These are phyloP conservation scores for Moxostoma hubbsi DNA, from an alignment of 2,797 vertebrate genomes.

Conservation along the genomic window DNA sequence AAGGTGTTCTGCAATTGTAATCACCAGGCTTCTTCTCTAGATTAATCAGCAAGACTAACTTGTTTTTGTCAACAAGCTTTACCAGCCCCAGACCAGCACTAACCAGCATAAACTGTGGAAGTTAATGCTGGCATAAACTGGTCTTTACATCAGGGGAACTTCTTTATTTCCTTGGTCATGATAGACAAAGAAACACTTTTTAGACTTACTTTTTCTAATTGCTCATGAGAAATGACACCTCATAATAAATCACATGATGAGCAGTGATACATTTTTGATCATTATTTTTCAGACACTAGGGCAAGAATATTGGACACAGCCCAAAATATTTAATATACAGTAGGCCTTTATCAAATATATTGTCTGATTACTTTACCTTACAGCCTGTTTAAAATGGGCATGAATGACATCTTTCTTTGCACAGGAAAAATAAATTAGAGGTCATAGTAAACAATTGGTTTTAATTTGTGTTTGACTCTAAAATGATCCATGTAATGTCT, in stretches of 20 bases:
- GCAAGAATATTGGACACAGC: background rate
- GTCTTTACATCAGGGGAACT: too few species aligned
- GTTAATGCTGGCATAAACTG: too few species aligned
- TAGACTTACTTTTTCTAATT: background rate
- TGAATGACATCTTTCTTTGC: background rate
- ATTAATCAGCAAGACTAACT: too few species aligned
- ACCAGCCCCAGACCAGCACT: background rate
- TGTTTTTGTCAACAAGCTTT: too few species aligned
- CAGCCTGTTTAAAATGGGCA: background rate
- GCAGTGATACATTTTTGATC: background rate
- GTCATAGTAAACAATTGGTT: constrained; percentile 26
- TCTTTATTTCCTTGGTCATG: background rate
- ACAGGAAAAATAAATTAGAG: constrained; percentile 19
- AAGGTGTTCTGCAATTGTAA: too few species aligned
- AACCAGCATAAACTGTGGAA: too few species aligned
- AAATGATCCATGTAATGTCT: constrained; percentile 25
- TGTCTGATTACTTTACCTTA: background rate
- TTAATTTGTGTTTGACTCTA: constrained; percentile 20
- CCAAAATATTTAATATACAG: background rate
- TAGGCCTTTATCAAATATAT: too few species aligned
- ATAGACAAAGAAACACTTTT: background rate
- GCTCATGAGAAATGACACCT: background rate
- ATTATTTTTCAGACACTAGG: background rate
- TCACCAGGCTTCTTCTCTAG: too few species aligned
- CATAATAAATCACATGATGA: background rate